Conservation (phyloP, 2,797 vertebrate species). For the Anolis apletophallus region DNA sequence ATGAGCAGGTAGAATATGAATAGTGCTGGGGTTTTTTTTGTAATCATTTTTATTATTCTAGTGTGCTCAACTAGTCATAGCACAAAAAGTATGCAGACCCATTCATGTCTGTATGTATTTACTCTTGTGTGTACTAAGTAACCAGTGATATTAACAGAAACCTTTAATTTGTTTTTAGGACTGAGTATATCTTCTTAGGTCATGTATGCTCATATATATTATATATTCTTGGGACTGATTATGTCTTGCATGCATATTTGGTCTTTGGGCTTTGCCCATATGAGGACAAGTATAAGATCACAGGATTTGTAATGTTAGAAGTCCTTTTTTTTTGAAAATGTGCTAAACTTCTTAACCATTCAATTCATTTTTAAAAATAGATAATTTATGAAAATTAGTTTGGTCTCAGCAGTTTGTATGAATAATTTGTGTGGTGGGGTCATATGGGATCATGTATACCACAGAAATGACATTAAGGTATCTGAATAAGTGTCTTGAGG, state of each 20-base stretch:
- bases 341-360: not conserved
- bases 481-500: not conserved
- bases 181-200: not conserved
- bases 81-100: not conserved
- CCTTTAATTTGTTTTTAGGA: not conserved
- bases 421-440: not conserved
- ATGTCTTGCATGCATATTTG: constrained; percentile 33
- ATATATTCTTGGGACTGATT: not conserved
- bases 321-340: constrained; percentile 56
- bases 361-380: constrained; percentile 4
- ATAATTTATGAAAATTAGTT: not conserved
- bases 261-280: constrained; percentile 59
- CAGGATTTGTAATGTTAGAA: constrained; percentile 37
- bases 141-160: not conserved
- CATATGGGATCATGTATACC: not conserved
- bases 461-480: not conserved
- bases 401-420: not conserved
- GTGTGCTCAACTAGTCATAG: not conserved
- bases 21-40: not conserved
- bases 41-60: not conserved
- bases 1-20: not conserved
- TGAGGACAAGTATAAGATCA: constrained; percentile 40
- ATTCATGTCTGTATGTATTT: too few relatives aligned
- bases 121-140: too few relatives aligned
- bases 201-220: too few relatives aligned